Evolutionary conservation across 2,888 invertebrate genomes (phyloP).

Genomic region (Leptopterna dolabrata): DNA sequence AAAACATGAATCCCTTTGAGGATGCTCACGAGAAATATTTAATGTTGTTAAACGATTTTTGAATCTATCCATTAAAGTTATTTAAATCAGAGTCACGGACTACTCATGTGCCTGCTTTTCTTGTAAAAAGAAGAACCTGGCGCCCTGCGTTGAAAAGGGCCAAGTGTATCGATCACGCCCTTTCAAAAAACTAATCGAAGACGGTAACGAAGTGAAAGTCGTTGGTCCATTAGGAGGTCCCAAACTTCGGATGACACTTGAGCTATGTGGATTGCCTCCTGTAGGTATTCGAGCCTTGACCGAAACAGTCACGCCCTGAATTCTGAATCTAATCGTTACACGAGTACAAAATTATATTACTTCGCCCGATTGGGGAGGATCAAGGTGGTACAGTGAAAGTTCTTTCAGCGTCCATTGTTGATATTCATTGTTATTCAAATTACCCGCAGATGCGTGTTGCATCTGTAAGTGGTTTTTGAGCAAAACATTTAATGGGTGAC

Average conservation of each 20-base stretch:
- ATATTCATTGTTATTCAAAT: neutral
- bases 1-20: neutral
- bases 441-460: neutral
- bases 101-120: neutral
- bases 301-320: neutral
- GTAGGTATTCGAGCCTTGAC: neutral
- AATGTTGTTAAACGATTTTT: neutral
- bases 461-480: neutral
- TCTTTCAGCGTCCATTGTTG: neutral
- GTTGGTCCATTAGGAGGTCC: neutral
- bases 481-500: neutral
- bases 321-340: neutral
- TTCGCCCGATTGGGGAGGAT: neutral
- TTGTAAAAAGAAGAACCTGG: neutral
- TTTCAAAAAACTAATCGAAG: neutral
- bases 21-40: neutral
- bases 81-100: neutral
- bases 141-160: neutral
- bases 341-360: neutral
- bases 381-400: neutral
- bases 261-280: neutral
- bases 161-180: neutral
- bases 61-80: neutral
- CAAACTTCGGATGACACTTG: neutral
- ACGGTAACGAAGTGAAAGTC: neutral